A percentile compares a stretch with the other conserved stretches of the same genome.
Evolutionary conservation across 2,888 invertebrate species (phyloP).

Genomic region (Xylota sylvarum): DNA sequence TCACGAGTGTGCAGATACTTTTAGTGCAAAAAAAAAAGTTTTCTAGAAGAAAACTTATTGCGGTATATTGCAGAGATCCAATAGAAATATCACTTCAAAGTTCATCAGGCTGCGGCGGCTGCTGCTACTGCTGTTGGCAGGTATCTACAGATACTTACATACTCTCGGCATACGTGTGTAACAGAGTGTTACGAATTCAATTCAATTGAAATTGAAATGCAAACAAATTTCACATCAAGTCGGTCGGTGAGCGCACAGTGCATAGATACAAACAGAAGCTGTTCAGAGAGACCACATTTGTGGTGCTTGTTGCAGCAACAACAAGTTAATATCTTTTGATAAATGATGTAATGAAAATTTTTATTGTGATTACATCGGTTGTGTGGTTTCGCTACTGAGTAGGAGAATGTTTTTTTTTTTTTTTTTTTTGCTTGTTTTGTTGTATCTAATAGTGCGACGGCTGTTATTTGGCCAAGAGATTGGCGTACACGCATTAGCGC

Average conservation of each 20-base stretch:
- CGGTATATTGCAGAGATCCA: neutral
- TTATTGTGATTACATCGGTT: conserved; percentile 58
- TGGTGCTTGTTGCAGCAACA: conserved; percentile 14
- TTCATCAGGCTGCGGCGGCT: conserved; percentile 1
- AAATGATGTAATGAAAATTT: conserved; percentile 64
- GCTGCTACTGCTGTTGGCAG: neutral
- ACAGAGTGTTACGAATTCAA: conserved; percentile 1
- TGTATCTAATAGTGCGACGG: conserved; percentile 29
- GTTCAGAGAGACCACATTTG: conserved; percentile 9
- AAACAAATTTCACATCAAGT: neutral
- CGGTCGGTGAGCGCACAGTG: neutral
- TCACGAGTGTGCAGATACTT: neutral
- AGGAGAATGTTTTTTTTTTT: conserved; percentile 22
- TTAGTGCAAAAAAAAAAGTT: neutral
- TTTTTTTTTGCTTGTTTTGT: conserved; percentile 11
- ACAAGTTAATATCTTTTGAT: conserved; percentile 36
- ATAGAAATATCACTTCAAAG: conserved; percentile 3
- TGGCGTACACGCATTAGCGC: conserved; percentile 8
- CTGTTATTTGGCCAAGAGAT: neutral
- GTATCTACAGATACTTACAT: neutral
- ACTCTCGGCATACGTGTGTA: neutral
- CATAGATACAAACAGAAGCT: conserved; percentile 19
- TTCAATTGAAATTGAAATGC: conserved; percentile 14
- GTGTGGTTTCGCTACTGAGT: conserved; percentile 30
- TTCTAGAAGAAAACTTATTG: conserved; percentile 1